Evolutionary conservation across 2,888 invertebrate genomes (phyloP), one percentile per base, ranked within the genome.

Genomic region (Eupsilia transversa): DNA sequence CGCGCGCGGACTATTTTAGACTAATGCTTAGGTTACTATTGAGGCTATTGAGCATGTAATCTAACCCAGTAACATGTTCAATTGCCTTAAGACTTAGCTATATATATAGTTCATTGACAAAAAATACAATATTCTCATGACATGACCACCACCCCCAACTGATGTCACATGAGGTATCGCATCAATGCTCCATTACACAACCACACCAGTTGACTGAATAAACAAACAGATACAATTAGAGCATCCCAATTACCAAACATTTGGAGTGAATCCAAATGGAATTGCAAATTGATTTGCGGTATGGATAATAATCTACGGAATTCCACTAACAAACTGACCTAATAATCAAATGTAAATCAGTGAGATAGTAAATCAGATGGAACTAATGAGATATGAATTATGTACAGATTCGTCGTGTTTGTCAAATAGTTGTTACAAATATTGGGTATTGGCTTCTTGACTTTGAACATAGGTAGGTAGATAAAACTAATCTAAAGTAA

Each of bases 281-380:
- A 83, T 80, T 60, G 69, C 84, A 69, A 70, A 83, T 77, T 83
- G 77, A 83, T 83, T 84, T 84, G 78, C 66, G 79, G 74, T 59
- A 64, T 66, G 6, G 71, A 79, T 77, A 67, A 80, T 79, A 73
- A 84, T 82, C 72, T 69, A 60, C 41, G 75, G 77, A 72, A 79
- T 84, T 67, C 68, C 43, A 49, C 20, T 73, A 66, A 66, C 66
- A 56, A 65, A 71, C 57, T 82, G 74, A 72, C 74, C 71, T 71
- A 79, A 72, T 84, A 75, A 79, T 82, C 72, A 72, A 64, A 73
- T 76, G 76, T 72, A 64, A 79, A 79, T 73, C 65, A 59, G 54
- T 30, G 67, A 71, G 30, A 61, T 71, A 65, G 35, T 71, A 33
- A 75, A 71, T 84, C 57, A 69, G 49, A 33, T 72, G 72, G 69